These are phyloP conservation scores for Anoura caudifer DNA, from an alignment of 2,113 vertebrate genomes.

Conservation along the genomic window DNA sequence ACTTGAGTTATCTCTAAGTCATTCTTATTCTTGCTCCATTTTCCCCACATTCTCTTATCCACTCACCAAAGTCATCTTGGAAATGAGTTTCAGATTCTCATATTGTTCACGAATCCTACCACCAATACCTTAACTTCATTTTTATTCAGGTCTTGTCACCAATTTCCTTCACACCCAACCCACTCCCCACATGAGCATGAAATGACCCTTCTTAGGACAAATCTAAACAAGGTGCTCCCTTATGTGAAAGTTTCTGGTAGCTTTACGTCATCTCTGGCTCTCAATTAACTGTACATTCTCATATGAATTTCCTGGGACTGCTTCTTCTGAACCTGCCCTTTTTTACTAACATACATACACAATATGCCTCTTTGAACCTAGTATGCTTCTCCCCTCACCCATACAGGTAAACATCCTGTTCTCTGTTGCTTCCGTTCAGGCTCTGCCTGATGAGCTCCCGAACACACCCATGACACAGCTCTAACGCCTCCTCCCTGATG, in stretches of 20 bases:
- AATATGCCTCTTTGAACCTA: background rate
- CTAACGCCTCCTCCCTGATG: background rate
- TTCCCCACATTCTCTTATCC: background rate
- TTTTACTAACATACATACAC: background rate
- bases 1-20: background rate
- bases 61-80: background rate
- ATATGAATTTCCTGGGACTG: background rate
- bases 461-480: fast-evolving
- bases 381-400: background rate
- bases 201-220: background rate
- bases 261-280: background rate
- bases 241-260: too few species aligned
- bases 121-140: background rate
- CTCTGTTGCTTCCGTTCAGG: background rate
- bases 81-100: background rate
- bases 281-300: background rate
- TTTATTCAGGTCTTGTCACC: background rate
- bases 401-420: background rate
- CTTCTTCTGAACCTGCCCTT: background rate
- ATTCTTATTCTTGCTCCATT: background rate
- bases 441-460: background rate
- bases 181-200: background rate
- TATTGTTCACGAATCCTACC: background rate
- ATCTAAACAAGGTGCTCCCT: background rate
- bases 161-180: background rate